Percentiles rank a stretch among this genome's conserved stretches.
Evolutionary conservation across 1,140 invertebrate species (phyloP).

Genomic region (Drosophila sproati): DNA sequence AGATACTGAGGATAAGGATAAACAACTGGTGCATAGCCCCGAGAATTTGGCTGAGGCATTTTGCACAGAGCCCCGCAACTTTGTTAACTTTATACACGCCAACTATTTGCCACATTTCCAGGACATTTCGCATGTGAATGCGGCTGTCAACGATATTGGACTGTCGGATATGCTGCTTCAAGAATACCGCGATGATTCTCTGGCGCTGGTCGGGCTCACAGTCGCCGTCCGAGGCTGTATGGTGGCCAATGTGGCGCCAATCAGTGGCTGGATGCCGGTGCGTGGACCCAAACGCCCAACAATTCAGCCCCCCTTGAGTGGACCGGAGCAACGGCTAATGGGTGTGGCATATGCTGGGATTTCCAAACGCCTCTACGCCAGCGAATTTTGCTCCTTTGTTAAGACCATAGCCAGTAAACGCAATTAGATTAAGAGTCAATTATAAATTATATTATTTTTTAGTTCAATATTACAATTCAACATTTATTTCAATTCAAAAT

Average conservation of each 20-base stretch:
- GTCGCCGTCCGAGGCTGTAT: slow-evolving; percentile 88
- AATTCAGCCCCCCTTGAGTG: slow-evolving; percentile 17
- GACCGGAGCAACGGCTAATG: slow-evolving; percentile 48
- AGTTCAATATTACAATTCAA: slow-evolving; percentile 52
- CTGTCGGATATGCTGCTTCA: slow-evolving; percentile 87
- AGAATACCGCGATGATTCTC: slow-evolving; percentile 88
- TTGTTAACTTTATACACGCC: slow-evolving; percentile 89
- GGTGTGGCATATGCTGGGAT: slow-evolving; percentile 41
- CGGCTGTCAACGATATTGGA: slow-evolving; percentile 87
- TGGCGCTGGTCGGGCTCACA: slow-evolving; percentile 86
- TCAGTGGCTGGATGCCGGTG: slow-evolving; percentile 90
- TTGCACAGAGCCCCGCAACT: slow-evolving; percentile 87
- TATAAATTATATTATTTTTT: neutral
- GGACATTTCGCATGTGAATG: slow-evolving; percentile 86
- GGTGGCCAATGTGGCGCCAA: slow-evolving; percentile 88
- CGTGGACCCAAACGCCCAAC: slow-evolving; percentile 85
- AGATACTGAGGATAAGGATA: slow-evolving; percentile 44
- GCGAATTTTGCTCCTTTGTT: slow-evolving; percentile 64
- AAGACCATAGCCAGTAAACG: slow-evolving; percentile 48
- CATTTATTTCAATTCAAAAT: slow-evolving; percentile 70
- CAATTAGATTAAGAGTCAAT: neutral
- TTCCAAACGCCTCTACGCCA: slow-evolving; percentile 63
- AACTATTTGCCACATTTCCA: slow-evolving; percentile 90
- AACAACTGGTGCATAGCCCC: slow-evolving; percentile 87
- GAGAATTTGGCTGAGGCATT: slow-evolving; percentile 88